Conservation (phyloP, 1,140 invertebrate genomes). For the Phymorhynchus buccinoides region DNA sequence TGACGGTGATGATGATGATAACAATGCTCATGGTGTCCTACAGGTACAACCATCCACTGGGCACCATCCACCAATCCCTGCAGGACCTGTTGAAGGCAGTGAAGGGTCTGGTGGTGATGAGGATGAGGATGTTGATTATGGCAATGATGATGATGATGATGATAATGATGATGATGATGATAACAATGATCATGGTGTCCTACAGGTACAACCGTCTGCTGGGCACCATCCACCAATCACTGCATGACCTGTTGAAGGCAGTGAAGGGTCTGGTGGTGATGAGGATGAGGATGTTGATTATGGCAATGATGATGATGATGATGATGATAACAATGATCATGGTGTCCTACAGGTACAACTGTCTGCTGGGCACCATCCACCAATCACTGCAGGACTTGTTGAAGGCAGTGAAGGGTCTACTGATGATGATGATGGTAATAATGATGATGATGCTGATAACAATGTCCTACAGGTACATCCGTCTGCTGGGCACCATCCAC, state of each 20-base stretch:
- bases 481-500: conserved; percentile 66
- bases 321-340: no score
- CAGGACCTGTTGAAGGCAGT: conserved; percentile 69
- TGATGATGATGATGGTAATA: conserved; percentile 69
- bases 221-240: conserved; percentile 61
- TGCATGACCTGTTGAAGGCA: conserved; percentile 72
- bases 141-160: conserved; percentile 22
- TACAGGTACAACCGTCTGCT: conserved; percentile 73
- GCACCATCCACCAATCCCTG: conserved; percentile 66
- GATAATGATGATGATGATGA: neutral
- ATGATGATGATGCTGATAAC: no score
- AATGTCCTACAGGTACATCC: conserved; percentile 71
- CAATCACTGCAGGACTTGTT: conserved; percentile 69
- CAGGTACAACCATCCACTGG: conserved; percentile 72
- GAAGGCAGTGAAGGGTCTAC: conserved; percentile 73
- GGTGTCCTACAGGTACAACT: conserved; percentile 74
- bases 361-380: conserved; percentile 65
- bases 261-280: conserved; percentile 74
- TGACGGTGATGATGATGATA: neutral
- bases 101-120: neutral
- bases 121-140: no score
- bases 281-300: no score
- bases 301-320: conserved; percentile 23
- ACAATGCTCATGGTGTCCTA: neutral
- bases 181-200: conserved; percentile 12